Conservation (phyloP, 2,797 vertebrate species). For the Hippopotamyrus pictus region DNA sequence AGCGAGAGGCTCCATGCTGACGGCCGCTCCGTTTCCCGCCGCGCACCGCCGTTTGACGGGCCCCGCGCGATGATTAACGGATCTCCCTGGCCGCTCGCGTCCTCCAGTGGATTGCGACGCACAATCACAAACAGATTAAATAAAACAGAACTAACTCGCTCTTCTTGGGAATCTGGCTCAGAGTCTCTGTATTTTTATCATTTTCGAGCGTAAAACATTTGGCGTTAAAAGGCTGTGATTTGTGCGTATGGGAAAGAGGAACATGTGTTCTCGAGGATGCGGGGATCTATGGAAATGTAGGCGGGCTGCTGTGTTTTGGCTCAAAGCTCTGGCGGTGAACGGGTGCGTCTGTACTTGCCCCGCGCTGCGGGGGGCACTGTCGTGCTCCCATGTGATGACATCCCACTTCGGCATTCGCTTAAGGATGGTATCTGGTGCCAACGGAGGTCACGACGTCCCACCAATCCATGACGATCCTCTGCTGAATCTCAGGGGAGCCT, state of each 20-base stretch:
- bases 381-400: background rate
- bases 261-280: constrained; percentile 2
- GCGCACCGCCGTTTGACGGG: background rate
- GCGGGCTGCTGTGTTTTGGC: background rate
- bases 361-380: background rate
- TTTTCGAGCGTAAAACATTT: constrained; percentile 2
- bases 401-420: background rate
- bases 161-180: background rate
- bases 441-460: background rate
- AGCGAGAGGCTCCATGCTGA: background rate
- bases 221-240: constrained; percentile 5
- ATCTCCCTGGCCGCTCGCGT: background rate
- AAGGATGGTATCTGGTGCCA: background rate
- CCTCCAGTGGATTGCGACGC: background rate
- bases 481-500: background rate
- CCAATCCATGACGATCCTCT: background rate
- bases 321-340: background rate
- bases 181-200: background rate
- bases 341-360: background rate
- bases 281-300: background rate
- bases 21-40: background rate
- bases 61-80: background rate
- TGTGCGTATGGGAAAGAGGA: constrained; percentile 13
- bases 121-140: constrained; percentile 5
- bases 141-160: background rate